A percentile compares a stretch with the other conserved stretches of the same genome.
Evolutionary conservation across 2,113 vertebrate species (phyloP).

Genomic region (Perca fluviatilis): DNA sequence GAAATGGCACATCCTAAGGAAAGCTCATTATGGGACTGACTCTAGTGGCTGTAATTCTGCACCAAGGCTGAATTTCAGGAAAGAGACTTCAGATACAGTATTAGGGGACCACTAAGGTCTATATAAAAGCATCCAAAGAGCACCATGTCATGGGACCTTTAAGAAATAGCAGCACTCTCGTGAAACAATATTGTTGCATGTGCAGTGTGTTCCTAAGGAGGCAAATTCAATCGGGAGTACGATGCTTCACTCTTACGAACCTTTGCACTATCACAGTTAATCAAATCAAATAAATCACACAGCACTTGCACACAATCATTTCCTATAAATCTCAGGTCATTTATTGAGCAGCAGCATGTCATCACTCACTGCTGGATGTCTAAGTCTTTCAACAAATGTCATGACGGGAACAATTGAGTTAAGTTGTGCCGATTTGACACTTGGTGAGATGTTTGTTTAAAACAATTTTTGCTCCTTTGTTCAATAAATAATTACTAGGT

Average conservation of each 20-base stretch:
- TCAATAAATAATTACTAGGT: not conserved
- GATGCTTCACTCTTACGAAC: not conserved
- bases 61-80: too few species aligned
- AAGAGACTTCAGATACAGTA: too few species aligned
- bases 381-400: not conserved
- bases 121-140: too few species aligned
- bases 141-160: too few species aligned
- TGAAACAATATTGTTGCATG: not conserved
- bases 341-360: slow-evolving; percentile 15
- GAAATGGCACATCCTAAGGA: too few species aligned
- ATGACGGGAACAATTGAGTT: not conserved
- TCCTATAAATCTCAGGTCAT: not conserved
- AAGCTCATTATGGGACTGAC: too few species aligned
- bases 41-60: too few species aligned
- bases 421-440: slow-evolving; percentile 22
- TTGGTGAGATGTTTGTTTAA: not conserved
- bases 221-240: not conserved
- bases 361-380: slow-evolving; percentile 8
- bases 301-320: not conserved
- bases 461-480: not conserved
- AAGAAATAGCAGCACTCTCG: not conserved
- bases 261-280: not conserved
- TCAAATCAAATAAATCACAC: slow-evolving; percentile 9
- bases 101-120: too few species aligned
- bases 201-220: not conserved